Base-by-base conservation (phyloP, 2,113 vertebrate genomes). In the Cyanocitta stelleri region DNA sequence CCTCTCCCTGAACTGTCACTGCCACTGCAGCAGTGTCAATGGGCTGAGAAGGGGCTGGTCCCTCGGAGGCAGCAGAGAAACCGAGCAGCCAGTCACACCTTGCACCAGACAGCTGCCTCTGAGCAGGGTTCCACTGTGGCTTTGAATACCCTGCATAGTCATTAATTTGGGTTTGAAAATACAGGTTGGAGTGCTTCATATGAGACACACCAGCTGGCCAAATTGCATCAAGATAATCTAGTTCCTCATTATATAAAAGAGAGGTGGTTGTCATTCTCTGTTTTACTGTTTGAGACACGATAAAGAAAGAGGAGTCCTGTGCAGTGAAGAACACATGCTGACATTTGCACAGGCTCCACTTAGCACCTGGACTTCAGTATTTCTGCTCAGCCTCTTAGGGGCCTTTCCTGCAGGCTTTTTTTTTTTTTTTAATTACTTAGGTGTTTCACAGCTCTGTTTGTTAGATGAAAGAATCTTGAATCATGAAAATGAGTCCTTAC, bases 11-110 rank as follows among this genome's bases (percentile, higher is more conserved):
- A 62, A 54, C 35, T 51, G 29, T 20, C 75, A 29, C 41, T 19
- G 48, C 30, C 61, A 39, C 16, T 0, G 0, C 29, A 29, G 27
- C 11, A 4, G 4, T 5, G 3, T 6, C 0, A 0, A 27, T 27
- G 71, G 39, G 29, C 48, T 81, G 55, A 67, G 43, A 86, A 63
- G 17, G 9, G 33, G n/a, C 59, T 10, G 33, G 17, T 74, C 43
- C 33, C 41, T 64, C 32, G 2, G 4, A 71, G 37, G 68, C n/a
- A 87, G 22, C 2, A 51, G 20, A 61, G 69, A 46, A 86, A 68
- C 22, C 3, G 9, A 77, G 72, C 46, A 73, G 69, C 12, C 4
- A 4, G 30, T 27, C 39, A 33, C 2, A 1, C 18, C 41, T 52
- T 3, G 2, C 41, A 37, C 37, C 58, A 62, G 24, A 35, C 46